These are phyloP conservation scores for Proisotoma minuta DNA, from an alignment of 2,888 invertebrate genomes.

Conservation along the genomic window DNA sequence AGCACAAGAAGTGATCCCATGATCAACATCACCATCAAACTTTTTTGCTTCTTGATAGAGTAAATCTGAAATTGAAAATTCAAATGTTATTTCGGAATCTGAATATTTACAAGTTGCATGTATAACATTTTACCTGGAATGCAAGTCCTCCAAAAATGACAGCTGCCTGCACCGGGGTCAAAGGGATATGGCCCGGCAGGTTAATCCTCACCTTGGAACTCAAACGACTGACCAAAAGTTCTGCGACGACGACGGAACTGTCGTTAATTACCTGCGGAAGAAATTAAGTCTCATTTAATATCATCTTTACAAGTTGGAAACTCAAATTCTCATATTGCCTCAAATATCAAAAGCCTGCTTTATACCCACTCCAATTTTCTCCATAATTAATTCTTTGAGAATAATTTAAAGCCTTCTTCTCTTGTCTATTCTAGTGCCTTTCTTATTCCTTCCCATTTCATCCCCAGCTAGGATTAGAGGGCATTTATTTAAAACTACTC, in stretches of 20 bases:
- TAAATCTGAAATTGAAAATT: slow-evolving; percentile 8
- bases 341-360: background rate
- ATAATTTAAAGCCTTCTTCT: background rate
- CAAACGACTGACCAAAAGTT: slow-evolving; percentile 25
- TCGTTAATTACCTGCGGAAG: slow-evolving; percentile 36
- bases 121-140: slow-evolving; percentile 30
- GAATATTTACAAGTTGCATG: no score
- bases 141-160: slow-evolving; percentile 35
- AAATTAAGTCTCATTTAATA: no score
- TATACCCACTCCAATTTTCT: background rate
- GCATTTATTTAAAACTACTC: background rate
- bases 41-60: slow-evolving; percentile 1
- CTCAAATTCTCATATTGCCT: background rate
- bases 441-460: background rate
- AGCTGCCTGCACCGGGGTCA: slow-evolving; percentile 31
- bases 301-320: no score
- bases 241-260: slow-evolving; percentile 28
- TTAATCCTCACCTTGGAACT: slow-evolving; percentile 24
- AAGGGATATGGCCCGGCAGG: slow-evolving; percentile 25
- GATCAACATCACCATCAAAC: background rate
- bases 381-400: background rate
- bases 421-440: background rate
- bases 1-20: background rate
- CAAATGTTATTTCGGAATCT: no score
- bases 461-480: background rate